Evolutionary conservation across 2,797 vertebrate genomes (phyloP), one percentile per base, ranked within the genome.

Genomic region (Eospalax fontanierii): DNA sequence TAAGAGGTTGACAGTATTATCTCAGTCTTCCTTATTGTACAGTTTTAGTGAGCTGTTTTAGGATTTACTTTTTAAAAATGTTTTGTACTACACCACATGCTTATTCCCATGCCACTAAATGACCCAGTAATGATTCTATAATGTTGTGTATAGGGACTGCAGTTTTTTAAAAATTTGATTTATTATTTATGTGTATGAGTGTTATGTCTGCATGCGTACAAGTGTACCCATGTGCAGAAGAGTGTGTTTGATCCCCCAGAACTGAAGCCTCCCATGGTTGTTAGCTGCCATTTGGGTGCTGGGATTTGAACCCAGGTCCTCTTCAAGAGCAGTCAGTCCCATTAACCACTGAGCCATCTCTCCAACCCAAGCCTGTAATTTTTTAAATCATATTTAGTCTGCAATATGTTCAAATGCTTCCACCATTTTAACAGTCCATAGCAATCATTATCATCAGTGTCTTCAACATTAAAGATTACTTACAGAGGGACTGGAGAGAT

Each of bases 31-130:
- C 75, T 75, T 46, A 30, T 40, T 81, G 70, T 54, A 83, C 24
- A 75, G 74, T 90, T 43, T 54, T 26, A 43, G 30, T 92, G 54
- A 90, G 14, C 24, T 46, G 40, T 79, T 88, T 87, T 33, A 35
- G 38, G 26, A 83, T 66, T 90, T 82, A 8, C 26, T 73, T 90
- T 88, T 68, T 28, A 63, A 85, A 68, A 66, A 11, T 43, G 24
- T 74, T 35, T 35, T 15, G 28, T 71, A 86, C 40, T 22, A 1
- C 18, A 70, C 30, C 7, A 79, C 46, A 30, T 86, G 57, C 15
- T 18, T 76, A 40, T 91, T 90, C 79, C 15, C 81, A 11, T 92
- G n/a, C 46, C 24, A 65, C 84, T 91, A 74, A 91, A 81, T 89
- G 84, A 43, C 76, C n/a, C n/a, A n/a, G n/a, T n/a, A n/a, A n/a